phyloP scores from a whole-genome alignment of 1,140 invertebrate genomes.

The Battus philenor region DNA sequence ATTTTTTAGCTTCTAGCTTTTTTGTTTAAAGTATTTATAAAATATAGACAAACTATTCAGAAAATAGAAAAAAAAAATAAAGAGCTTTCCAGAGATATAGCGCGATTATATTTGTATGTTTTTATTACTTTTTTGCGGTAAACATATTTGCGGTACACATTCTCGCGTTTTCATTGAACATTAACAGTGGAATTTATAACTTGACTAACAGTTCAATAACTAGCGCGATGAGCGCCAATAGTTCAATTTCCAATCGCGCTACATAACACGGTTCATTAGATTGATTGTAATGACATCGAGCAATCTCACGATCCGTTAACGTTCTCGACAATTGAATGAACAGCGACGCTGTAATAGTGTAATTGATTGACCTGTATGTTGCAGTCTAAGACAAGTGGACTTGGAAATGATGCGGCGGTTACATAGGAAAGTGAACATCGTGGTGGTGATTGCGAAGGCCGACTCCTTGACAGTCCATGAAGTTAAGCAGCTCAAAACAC shows the following conservation, averaged over 20 bases:
- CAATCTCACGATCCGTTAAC: constrained; percentile 3
- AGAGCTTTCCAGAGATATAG: too few species aligned
- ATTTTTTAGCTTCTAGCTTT: too few species aligned
- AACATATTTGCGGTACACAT: too few species aligned
- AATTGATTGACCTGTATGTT: constrained; percentile 24
- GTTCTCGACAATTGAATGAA: constrained; percentile 5
- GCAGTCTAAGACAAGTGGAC: constrained; percentile 94
- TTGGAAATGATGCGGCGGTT: constrained; percentile 95
- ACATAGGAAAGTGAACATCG: constrained; percentile 97
- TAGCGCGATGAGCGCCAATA: constrained; percentile 36
- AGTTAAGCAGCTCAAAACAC: constrained; percentile 91
- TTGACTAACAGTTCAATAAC: constrained; percentile 10
- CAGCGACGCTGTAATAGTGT: background rate
- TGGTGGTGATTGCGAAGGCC: constrained; percentile 98
- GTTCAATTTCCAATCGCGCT: constrained; percentile 25
- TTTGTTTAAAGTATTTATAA: background rate
- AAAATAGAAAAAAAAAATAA: too few species aligned
- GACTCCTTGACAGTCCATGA: constrained; percentile 95
- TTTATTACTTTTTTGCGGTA: too few species aligned
- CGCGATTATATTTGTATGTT: too few species aligned
- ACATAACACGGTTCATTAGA: constrained; percentile 25
- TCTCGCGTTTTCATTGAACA: background rate
- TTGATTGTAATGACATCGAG: constrained; percentile 24
- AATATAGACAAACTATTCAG: too few species aligned
- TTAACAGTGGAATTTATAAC: constrained; percentile 11